Evolutionary conservation across 92 coral and sea anemone genomes (phyloP).

Genomic region (Phenganax subtilis): DNA sequence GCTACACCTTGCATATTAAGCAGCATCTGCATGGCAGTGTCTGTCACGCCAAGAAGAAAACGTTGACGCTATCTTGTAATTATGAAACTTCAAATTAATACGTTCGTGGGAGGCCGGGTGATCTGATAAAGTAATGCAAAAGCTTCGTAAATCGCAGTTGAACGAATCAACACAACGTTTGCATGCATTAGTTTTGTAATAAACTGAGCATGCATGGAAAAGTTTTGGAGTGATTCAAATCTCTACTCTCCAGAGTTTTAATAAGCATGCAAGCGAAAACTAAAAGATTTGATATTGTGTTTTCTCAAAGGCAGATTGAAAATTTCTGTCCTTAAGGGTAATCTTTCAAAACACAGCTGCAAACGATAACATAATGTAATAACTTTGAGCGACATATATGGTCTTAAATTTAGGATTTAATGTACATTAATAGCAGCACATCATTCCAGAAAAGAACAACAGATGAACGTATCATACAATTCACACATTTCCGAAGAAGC

Average conservation of each 20-base stretch:
- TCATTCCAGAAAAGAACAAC: no score
- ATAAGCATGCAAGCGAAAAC: no score
- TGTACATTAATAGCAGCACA: no score
- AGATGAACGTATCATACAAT: no score
- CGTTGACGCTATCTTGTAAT: not conserved
- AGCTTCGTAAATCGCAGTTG: not conserved
- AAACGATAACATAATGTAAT: not conserved
- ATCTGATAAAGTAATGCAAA: not conserved
- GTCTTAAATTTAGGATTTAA: no score
- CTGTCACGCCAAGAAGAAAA: not conserved
- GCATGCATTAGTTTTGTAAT: not conserved
- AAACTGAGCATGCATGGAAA: not conserved
- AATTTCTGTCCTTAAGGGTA: not conserved
- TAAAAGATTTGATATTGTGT: no score
- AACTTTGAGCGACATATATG: no score
- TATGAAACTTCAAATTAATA: not conserved
- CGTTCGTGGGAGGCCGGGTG: not conserved
- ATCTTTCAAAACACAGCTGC: constrained; percentile 3
- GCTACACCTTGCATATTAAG: no score
- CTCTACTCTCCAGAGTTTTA: no score
- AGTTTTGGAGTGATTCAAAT: no score
- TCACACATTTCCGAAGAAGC: no score
- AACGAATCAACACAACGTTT: not conserved
- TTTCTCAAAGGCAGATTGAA: not conserved
- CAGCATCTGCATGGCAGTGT: not conserved